Evolutionary conservation across 2,113 vertebrate genomes (phyloP), one percentile per base, ranked within the genome.

Genomic region (Potamarius usumacintae): DNA sequence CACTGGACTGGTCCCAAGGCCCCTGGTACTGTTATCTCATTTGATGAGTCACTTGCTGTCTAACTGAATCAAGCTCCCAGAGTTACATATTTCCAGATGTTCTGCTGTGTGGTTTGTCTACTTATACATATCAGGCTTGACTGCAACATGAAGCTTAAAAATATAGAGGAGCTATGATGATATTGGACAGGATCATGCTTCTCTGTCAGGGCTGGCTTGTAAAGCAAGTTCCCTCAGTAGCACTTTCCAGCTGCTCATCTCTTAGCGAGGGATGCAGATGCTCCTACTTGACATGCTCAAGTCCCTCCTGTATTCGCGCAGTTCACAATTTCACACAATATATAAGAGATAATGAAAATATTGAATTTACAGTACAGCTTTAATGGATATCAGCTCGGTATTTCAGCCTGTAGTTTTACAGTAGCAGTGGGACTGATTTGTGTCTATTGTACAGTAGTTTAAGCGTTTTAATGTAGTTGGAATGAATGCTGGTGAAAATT

Each of bases 1-100:
- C 60, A 77, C 74, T 62, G n/a, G 27, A 27, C 63, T 72, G 72
- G 20, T 62, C 62, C 80, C 86, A 42, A 17, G 30, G 63, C 85
- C 25, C 85, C 87, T 86, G 58, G 84, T 88, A 60, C 67, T 72
- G 81, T 80, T 86, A 84, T 88, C 77, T 58, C 58, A 77, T 90
- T 62, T 82, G 60, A 90, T 88, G 57, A 76, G 67, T 90, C 87
- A 85, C 63, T 67, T 88, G 80, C 52, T 76, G 72, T 67, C 85
- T 85, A 83, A 34, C 50, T 86, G 67, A 48, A 82, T 87, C 82
- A 88, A 85, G 87, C 69, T 57, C 79, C 42, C 25, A 85, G 60
- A 82, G 62, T 87, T 85, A 87, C 86, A 76, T 57, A 55, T 82
- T 83, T 85, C 67, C 82, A 87, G 85, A 88, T 89, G 82, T 85